Base-by-base conservation (phyloP, 2,888 invertebrate species). In the Philhelius pedissequus region DNA sequence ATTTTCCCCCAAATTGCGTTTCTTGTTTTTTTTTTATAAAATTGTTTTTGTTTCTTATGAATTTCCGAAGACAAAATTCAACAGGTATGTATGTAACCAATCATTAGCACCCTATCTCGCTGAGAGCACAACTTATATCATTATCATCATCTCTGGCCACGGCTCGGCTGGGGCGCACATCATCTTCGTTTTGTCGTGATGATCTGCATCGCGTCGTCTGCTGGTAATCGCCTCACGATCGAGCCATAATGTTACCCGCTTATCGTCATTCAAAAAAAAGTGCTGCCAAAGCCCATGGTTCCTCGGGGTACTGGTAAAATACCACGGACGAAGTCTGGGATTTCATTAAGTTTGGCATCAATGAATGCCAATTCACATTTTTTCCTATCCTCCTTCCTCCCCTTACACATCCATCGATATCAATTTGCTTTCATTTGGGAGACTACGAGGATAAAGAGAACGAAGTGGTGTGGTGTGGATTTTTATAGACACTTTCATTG, bases 51-150 rank as follows among this genome's bases (percentile, higher is more conserved):
- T 38, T 35, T 40, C 38, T 40, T 40, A 40, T 40, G 1, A 35
- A 7, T 38, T 3, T 22, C 30, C 7, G 3, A 8, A 60, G 45
- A 52, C 11, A 32, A 66, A 73, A 35, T 35, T 56, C 18, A 54
- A 62, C 74, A 13, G 52, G 27, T 27, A 5, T 6, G 27, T 50
- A 3, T 40, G 45, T 40, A 54, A 43, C 70, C 50, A 71, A 54
- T 80, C 71, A 80, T 84, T 84, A 84, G 80, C 84, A 84, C 84
- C 75, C 84, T 52, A 84, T 84, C 84, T 71, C 60, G 68, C 64
- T 68, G 62, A 38, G 35, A 62, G 60, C 50, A 58, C 76, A 66
- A 60, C 70, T 38, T 43, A 64, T 30, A 71, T 76, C 81, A 66
- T 50, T 56, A 22, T 48, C 48, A 45, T 48, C 48, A 48, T 48